phyloP scores from a whole-genome alignment of 2,113 vertebrate species.

The Eurystomus gularis region DNA sequence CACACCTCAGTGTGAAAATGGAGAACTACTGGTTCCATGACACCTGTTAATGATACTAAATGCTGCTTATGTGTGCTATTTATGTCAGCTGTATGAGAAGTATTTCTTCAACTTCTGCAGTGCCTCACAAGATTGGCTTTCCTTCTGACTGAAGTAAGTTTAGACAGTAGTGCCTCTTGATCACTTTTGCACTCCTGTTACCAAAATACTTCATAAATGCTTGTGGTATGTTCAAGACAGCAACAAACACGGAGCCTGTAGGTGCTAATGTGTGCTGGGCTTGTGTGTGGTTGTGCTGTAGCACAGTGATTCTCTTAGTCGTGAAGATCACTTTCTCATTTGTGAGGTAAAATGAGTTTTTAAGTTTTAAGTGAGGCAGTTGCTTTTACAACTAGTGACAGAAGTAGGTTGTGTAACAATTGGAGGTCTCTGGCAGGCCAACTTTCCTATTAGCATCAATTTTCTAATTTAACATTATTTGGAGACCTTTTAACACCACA shows the following conservation, averaged over 20 bases:
- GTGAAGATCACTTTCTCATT: not conserved
- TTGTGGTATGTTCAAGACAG: not conserved
- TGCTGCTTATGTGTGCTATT: constrained; percentile 26
- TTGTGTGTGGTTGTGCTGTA: not conserved
- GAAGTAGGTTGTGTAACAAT: not conserved
- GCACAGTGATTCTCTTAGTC: not conserved
- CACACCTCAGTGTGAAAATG: not conserved
- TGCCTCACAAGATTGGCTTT: not conserved
- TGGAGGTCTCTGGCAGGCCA: not conserved
- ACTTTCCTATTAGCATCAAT: not conserved
- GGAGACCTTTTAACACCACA: not conserved
- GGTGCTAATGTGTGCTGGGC: not conserved
- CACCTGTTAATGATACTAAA: constrained; percentile 53
- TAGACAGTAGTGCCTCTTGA: not conserved
- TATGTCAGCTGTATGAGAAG: constrained; percentile 28
- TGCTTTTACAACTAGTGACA: not conserved
- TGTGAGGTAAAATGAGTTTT: not conserved
- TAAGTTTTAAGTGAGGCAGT: not conserved
- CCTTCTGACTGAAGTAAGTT: not conserved
- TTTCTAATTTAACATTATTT: not conserved
- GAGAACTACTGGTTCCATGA: not conserved
- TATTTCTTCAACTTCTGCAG: constrained; percentile 22
- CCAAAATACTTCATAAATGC: not conserved
- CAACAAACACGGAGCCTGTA: not conserved
- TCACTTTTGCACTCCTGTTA: not conserved